Percentiles rank a stretch among this genome's conserved stretches.
Evolutionary conservation across 2,113 vertebrate genomes (phyloP).

Genomic region (Thinocorus orbignyianus): DNA sequence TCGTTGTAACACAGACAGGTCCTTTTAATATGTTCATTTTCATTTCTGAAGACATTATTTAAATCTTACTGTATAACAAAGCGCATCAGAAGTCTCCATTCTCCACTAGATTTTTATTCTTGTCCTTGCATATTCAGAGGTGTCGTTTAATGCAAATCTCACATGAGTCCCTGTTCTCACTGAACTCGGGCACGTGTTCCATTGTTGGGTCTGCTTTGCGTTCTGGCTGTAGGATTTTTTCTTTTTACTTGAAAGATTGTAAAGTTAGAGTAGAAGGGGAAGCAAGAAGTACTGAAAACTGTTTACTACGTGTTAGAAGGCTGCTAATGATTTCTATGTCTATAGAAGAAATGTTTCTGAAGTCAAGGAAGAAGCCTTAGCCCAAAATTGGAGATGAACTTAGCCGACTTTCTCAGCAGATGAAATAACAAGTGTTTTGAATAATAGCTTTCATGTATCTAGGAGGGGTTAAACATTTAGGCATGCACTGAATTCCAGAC

Average conservation of each 20-base stretch:
- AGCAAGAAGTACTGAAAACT: background rate
- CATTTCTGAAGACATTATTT: background rate
- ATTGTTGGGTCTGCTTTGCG: background rate
- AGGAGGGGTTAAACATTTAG: background rate
- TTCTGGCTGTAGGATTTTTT: background rate
- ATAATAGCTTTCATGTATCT: background rate
- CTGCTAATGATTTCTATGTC: background rate
- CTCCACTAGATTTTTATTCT: background rate
- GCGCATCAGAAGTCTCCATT: background rate
- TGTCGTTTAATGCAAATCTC: accelerated
- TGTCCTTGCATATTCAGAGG: background rate
- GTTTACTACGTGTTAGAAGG: background rate
- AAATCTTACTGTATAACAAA: background rate
- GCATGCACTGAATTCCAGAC: background rate
- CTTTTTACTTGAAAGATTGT: background rate
- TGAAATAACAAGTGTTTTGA: background rate
- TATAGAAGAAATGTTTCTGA: background rate
- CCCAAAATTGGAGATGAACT: background rate
- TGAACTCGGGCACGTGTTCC: background rate
- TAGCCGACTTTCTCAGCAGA: background rate
- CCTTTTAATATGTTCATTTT: background rate
- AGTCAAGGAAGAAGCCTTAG: background rate
- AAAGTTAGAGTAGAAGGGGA: background rate
- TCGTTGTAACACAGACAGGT: background rate
- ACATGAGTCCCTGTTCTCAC: background rate